Evolutionary conservation across 1,140 invertebrate species (phyloP).

Genomic region (Pseudomyrmex pallidus): DNA sequence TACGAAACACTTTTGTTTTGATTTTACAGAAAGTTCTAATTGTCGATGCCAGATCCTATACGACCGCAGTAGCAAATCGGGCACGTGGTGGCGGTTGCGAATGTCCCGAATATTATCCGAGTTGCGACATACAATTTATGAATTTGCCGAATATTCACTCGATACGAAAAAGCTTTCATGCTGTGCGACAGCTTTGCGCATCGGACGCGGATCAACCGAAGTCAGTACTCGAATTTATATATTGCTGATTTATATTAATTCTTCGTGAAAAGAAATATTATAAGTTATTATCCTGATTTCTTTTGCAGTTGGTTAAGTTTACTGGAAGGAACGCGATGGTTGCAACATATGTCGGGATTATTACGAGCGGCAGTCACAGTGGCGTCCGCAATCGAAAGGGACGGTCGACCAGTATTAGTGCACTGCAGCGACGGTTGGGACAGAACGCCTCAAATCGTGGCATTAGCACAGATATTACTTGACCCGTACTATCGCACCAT

Average conservation of each 20-base stretch:
- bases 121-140: slow-evolving; percentile 98
- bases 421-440: slow-evolving; percentile 99
- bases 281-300: neutral
- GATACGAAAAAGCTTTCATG: slow-evolving; percentile 94
- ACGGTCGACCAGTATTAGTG: slow-evolving; percentile 95
- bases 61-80: slow-evolving; percentile 97
- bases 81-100: slow-evolving; percentile 98
- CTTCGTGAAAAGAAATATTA: neutral
- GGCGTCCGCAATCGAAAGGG: slow-evolving; percentile 91
- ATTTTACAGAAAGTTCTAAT: slow-evolving; percentile 94
- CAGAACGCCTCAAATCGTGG: slow-evolving; percentile 96
- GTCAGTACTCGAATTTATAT: slow-evolving; percentile 83
- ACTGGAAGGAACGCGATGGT: slow-evolving; percentile 95
- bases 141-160: slow-evolving; percentile 98
- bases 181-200: slow-evolving; percentile 90
- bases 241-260: neutral
- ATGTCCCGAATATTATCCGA: slow-evolving; percentile 97
- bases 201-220: slow-evolving; percentile 91
- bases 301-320: slow-evolving; percentile 93
- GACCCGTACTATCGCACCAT: slow-evolving; percentile 97
- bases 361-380: slow-evolving; percentile 92
- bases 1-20: neutral
- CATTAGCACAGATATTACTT: slow-evolving; percentile 95
- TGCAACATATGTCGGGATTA: slow-evolving; percentile 94
- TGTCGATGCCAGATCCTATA: slow-evolving; percentile 97